phyloP scores from a whole-genome alignment of 2,797 vertebrate species.

The Sebastes matsubarae region DNA sequence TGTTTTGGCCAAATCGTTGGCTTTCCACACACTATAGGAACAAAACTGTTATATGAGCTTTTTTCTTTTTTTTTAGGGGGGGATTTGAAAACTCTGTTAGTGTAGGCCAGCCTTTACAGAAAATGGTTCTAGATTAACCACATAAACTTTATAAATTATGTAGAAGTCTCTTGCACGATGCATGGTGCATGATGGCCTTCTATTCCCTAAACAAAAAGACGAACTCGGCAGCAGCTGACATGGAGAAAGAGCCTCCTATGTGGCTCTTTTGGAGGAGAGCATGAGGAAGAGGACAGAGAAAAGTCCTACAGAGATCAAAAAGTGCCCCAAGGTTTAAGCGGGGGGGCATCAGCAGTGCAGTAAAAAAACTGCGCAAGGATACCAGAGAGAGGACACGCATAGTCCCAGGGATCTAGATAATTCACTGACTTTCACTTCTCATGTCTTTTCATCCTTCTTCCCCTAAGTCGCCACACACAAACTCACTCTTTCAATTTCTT shows the following conservation, averaged over 20 bases:
- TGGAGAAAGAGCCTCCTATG: background rate
- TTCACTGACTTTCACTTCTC: slow-evolving; percentile 2
- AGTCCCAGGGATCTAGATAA: slow-evolving; percentile 23
- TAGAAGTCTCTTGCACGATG: background rate
- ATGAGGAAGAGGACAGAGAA: slow-evolving; percentile 6
- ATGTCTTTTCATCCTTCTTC: slow-evolving; percentile 23
- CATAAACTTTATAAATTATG: background rate
- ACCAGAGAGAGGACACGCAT: background rate
- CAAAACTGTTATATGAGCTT: too few species aligned
- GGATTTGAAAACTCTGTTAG: too few species aligned
- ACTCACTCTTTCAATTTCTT: slow-evolving; percentile 20
- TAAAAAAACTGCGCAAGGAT: background rate
- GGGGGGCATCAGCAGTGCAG: slow-evolving; percentile 25
- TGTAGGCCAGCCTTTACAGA: background rate
- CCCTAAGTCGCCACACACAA: background rate
- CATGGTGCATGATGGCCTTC: background rate
- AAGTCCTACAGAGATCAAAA: slow-evolving; percentile 37
- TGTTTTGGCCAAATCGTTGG: too few species aligned
- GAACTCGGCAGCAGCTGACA: background rate
- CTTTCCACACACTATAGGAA: too few species aligned
- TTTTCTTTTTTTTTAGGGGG: too few species aligned
- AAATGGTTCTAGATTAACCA: background rate
- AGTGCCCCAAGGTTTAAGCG: slow-evolving; percentile 36
- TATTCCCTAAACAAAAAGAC: slow-evolving; percentile 26
- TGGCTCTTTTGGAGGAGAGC: background rate